phyloP scores from a whole-genome alignment of 2,113 vertebrate genomes.

The Takifugu bimaculatus region DNA sequence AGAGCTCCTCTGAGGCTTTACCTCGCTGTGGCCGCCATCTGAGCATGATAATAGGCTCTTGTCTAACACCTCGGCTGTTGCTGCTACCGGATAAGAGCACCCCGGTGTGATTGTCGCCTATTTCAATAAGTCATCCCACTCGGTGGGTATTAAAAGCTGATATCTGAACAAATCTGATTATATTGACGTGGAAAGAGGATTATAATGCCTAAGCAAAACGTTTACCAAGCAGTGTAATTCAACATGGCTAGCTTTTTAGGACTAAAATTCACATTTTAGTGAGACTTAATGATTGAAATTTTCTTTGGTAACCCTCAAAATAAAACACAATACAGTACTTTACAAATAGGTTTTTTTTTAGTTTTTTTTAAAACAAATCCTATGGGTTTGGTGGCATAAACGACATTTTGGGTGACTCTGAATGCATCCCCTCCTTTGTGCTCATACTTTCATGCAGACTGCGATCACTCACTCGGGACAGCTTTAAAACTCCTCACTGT shows the following conservation, averaged over 20 bases:
- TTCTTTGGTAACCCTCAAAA: no score
- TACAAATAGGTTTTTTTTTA: no score
- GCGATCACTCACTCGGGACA: slow-evolving; percentile 77
- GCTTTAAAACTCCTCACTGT: slow-evolving; percentile 88
- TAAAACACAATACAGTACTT: no score
- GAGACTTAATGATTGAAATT: no score
- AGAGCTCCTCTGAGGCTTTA: slow-evolving; percentile 57
- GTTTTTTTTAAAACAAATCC: no score
- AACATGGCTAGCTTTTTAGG: no score
- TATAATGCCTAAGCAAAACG: no score
- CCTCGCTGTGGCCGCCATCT: slow-evolving; percentile 50
- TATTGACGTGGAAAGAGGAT: no score
- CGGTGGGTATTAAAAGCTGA: not conserved
- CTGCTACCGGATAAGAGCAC: slow-evolving; percentile 52
- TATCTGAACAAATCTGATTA: not conserved
- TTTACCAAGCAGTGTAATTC: no score
- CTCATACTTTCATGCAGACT: not conserved
- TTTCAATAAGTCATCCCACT: slow-evolving; percentile 37
- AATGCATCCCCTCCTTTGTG: not conserved
- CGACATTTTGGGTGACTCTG: not conserved
- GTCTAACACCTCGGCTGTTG: slow-evolving; percentile 57
- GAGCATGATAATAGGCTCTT: slow-evolving; percentile 69
- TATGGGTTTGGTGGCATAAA: no score
- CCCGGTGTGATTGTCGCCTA: slow-evolving; percentile 17
- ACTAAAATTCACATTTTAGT: no score